Evolutionary conservation across 1,140 invertebrate genomes (phyloP).

Genomic region (Phortica variegata): DNA sequence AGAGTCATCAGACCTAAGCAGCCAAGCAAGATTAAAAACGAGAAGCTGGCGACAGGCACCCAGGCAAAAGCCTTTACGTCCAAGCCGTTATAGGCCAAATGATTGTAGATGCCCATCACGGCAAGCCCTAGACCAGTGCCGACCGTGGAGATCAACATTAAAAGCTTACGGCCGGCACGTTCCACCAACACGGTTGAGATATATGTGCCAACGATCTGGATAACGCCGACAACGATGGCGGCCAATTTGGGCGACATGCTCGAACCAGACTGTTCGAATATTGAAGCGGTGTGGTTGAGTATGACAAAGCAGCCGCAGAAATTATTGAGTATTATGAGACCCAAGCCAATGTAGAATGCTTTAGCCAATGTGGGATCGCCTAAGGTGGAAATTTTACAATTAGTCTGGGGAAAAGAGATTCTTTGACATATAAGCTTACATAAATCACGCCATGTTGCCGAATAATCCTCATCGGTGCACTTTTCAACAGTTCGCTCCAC

Average conservation of each 20-base stretch:
- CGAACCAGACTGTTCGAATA: conserved; percentile 66
- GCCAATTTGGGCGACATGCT: conserved; percentile 61
- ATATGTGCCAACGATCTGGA: conserved; percentile 58
- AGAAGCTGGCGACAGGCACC: conserved; percentile 24
- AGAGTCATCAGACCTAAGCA: conserved; percentile 21
- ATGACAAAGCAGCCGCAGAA: conserved; percentile 59
- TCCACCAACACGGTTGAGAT: conserved; percentile 59
- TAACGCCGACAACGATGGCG: conserved; percentile 72
- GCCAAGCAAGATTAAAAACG: conserved; percentile 19
- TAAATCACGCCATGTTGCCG: conserved; percentile 14
- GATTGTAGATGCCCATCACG: conserved; percentile 14
- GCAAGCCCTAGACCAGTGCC: conserved; percentile 18
- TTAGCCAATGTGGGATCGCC: conserved; percentile 17
- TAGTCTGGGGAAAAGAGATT: background rate
- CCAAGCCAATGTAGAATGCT: conserved; percentile 24
- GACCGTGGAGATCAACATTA: conserved; percentile 17
- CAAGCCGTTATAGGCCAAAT: conserved; percentile 11
- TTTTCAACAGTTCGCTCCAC: background rate
- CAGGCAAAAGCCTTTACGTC: conserved; percentile 12
- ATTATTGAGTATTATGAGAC: conserved; percentile 40
- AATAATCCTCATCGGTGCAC: background rate
- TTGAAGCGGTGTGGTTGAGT: conserved; percentile 60
- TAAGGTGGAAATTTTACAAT: background rate
- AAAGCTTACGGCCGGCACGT: conserved; percentile 51
- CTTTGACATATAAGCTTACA: conserved; percentile 11